Percentiles rank a stretch among this genome's conserved stretches.
Conservation (phyloP, 2,113 vertebrate species). For the Pterocles gutturalis region DNA sequence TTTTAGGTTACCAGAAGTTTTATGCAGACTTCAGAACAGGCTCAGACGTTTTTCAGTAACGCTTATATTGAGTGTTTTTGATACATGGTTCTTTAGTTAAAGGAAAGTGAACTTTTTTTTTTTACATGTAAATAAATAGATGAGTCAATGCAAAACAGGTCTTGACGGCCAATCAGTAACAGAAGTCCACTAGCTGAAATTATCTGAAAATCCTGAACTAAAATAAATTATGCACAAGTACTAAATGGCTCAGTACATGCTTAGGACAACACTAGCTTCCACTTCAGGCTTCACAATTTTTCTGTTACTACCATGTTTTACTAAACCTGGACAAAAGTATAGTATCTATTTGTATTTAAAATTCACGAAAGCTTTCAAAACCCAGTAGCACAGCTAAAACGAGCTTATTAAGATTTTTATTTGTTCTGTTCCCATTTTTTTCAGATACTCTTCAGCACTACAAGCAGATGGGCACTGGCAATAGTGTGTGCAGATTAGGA, state of each 20-base stretch:
- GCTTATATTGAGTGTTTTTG: background rate
- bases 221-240: background rate
- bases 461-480: slow-evolving; percentile 22
- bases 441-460: background rate
- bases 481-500: background rate
- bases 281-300: background rate
- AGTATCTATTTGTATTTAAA: background rate
- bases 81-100: background rate
- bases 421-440: background rate
- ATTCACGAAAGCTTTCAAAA: background rate
- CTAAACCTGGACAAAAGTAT: background rate
- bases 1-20: background rate
- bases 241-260: background rate
- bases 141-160: background rate
- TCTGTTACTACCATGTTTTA: background rate
- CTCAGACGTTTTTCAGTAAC: background rate
- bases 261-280: background rate
- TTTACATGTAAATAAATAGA: background rate
- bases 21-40: background rate
- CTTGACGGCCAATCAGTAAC: background rate
- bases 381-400: background rate
- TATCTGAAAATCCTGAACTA: background rate
- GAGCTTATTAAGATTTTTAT: background rate
- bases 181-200: background rate
- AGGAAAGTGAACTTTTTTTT: background rate